Evolutionary conservation across 2,113 vertebrate genomes (phyloP), one percentile per base, ranked within the genome.

Genomic region (Dipodomys merriami): DNA sequence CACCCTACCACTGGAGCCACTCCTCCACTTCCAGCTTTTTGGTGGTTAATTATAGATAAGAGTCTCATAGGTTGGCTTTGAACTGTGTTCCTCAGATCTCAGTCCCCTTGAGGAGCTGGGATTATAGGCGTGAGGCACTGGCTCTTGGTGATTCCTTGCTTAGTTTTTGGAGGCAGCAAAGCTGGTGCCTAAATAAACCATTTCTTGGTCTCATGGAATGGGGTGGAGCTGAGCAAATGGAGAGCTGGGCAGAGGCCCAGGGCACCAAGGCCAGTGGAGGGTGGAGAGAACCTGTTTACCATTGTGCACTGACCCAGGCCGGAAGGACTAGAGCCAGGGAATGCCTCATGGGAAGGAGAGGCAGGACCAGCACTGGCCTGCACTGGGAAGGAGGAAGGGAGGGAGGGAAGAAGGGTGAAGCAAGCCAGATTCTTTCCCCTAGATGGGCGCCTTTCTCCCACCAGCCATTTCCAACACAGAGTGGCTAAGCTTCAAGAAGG

Each of bases 201-300:
- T 94, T 94, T 96, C 71, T 94, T 93, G 79, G 7, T 81, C 84
- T 93, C 64, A 35, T n/a, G 10, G 46, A 74, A 12, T 19, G 8
- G 83, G 91, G 89, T 89, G 91, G 96, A 90, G 94, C 77, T 90
- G 71, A 87, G 79, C 39, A 39, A 35, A 95, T 46, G 86, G 88
- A 94, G 79, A 91, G 77, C 81, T 96, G 94, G 96, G 95, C 95
- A 95, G 83, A 95, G 77, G 88, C 92, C 95, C 94, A 96, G 91
- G 91, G 81, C 91, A 96, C 83, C 6, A 73, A 88, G 91, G 91
- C 86, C 89, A 94, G 74, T 79, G 82, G 78, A 94, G 89, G 91
- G 93, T 95, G 91, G 92, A 95, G 93, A 95, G 90, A 95, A 96
- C 95, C 96, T 97, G 96, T 96, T 97, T 97, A 95, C 93, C 82